These are phyloP conservation scores for Brachionus rubens DNA, from an alignment of 1,140 invertebrate species.

Conservation along the genomic window DNA sequence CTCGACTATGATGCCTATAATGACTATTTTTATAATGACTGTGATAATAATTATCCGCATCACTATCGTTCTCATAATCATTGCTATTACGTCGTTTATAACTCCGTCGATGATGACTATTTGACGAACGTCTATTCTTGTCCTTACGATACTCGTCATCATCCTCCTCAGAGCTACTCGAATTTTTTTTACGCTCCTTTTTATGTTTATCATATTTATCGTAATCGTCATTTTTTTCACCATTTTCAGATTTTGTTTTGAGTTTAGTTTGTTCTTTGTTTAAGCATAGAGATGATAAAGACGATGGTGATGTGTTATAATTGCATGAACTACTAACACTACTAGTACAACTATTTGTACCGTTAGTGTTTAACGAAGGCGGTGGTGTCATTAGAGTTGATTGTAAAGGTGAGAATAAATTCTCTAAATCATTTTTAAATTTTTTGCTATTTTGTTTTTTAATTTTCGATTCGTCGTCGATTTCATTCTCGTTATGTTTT, in stretches of 20 bases:
- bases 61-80: slow-evolving; percentile 20
- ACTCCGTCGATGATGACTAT: not conserved
- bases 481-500: not conserved
- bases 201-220: not conserved
- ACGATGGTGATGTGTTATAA: slow-evolving; percentile 1
- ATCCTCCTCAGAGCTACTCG: not conserved
- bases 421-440: slow-evolving; percentile 2
- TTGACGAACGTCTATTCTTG: slow-evolving; percentile 5
- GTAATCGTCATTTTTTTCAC: not conserved
- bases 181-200: not conserved
- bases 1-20: not conserved
- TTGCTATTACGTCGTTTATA: slow-evolving; percentile 1
- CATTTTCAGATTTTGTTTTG: not conserved
- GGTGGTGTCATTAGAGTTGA: not conserved
- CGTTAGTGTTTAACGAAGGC: slow-evolving; percentile 8
- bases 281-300: not conserved
- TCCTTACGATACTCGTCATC: not conserved
- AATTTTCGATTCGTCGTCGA: not conserved
- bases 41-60: not conserved
- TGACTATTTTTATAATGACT: slow-evolving; percentile 25
- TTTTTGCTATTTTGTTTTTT: not conserved
- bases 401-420: not conserved
- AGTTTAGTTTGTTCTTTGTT: slow-evolving; percentile 12
- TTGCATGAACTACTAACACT: slow-evolving; percentile 17
- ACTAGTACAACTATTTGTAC: slow-evolving; percentile 8